These are phyloP conservation scores for Dynastes tityus DNA, from an alignment of 2,888 invertebrate genomes.

Conservation along the genomic window DNA sequence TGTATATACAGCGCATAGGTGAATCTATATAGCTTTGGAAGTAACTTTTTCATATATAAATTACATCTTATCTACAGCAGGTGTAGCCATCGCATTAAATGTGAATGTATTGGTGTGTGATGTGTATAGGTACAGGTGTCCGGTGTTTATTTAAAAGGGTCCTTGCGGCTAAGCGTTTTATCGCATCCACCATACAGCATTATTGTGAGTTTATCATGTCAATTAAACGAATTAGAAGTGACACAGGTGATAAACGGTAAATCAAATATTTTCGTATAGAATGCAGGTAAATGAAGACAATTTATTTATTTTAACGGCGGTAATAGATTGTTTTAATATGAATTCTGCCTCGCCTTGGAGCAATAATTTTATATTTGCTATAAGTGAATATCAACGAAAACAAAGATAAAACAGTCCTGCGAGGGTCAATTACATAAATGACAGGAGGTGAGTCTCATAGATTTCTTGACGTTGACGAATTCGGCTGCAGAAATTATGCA, in stretches of 20 bases:
- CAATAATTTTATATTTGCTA: too few species aligned
- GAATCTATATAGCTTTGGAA: not conserved
- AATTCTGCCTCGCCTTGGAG: too few species aligned
- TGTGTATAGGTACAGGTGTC: constrained; percentile 43
- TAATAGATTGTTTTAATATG: not conserved
- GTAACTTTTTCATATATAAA: constrained; percentile 19
- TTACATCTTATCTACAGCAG: constrained; percentile 46
- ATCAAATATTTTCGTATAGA: constrained; percentile 17
- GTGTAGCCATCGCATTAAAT: constrained; percentile 25
- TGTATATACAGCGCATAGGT: too few species aligned
- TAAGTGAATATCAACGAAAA: too few species aligned
- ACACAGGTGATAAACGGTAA: constrained; percentile 27
- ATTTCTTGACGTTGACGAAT: too few species aligned
- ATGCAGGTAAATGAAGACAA: not conserved
- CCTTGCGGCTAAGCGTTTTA: constrained; percentile 38
- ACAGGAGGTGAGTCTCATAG: too few species aligned
- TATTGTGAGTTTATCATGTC: constrained; percentile 38
- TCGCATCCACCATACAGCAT: constrained; percentile 19
- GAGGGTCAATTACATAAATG: too few species aligned
- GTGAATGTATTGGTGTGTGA: constrained; percentile 20
- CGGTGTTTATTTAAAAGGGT: constrained; percentile 26
- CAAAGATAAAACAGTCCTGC: too few species aligned
- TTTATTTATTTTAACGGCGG: constrained; percentile 8
- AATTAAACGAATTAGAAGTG: constrained; percentile 36
- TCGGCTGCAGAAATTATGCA: too few species aligned